Percentiles rank a stretch among this genome's conserved stretches.
These are phyloP conservation scores for Patella pellucida DNA, from an alignment of 2,888 invertebrate species.

Conservation along the genomic window DNA sequence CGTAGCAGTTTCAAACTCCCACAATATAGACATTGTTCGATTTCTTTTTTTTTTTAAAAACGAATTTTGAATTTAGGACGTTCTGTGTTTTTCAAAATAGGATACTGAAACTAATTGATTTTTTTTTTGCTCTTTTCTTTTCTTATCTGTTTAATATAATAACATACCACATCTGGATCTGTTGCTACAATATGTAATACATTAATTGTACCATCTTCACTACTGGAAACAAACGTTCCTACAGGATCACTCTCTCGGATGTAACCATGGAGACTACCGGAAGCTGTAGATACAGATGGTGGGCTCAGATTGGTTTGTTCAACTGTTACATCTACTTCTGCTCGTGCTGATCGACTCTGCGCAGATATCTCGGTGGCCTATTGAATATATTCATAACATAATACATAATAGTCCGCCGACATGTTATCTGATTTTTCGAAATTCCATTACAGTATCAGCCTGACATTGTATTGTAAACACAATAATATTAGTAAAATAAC, in stretches of 20 bases:
- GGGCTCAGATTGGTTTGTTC: constrained; percentile 45
- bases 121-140: neutral
- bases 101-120: too few species aligned
- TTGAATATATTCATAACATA: too few species aligned
- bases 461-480: too few species aligned
- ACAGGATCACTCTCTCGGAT: constrained; percentile 51
- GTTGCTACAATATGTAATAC: constrained; percentile 44
- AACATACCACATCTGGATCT: constrained; percentile 60
- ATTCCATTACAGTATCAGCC: too few species aligned
- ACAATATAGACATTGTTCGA: too few species aligned
- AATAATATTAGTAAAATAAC: too few species aligned
- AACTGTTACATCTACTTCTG: constrained; percentile 48
- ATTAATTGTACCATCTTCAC: constrained; percentile 22
- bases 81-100: too few species aligned
- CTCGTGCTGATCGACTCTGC: constrained; percentile 42
- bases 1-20: too few species aligned
- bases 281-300: constrained; percentile 44
- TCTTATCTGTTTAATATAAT: neutral
- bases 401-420: too few species aligned
- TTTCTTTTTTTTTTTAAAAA: too few species aligned
- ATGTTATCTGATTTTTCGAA: too few species aligned
- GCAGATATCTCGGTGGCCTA: constrained; percentile 37
- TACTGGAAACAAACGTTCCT: constrained; percentile 42
- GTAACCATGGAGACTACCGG: constrained; percentile 43
- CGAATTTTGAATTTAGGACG: too few species aligned